phyloP scores from a whole-genome alignment of 2,797 vertebrate genomes.

The Sebastes iracundus region DNA sequence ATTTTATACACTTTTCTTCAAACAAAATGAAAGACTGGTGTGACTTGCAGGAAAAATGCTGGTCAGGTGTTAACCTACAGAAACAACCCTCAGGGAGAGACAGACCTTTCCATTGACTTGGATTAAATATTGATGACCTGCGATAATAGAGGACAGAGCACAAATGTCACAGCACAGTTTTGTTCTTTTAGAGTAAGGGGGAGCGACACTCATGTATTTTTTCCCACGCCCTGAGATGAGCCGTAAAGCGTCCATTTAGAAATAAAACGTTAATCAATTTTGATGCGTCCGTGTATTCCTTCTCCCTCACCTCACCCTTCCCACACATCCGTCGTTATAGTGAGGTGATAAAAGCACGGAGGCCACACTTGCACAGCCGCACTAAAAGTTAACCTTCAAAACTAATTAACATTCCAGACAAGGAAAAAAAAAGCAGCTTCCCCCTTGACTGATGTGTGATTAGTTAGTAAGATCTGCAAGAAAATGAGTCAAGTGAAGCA shows the following conservation, averaged over 20 bases:
- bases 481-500: conserved; percentile 25
- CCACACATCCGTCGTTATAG: neutral
- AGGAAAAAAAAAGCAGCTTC: neutral
- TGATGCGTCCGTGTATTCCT: neutral
- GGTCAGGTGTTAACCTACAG: conserved; percentile 21
- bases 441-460: conserved; percentile 26
- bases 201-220: conserved; percentile 12
- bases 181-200: conserved; percentile 3
- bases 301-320: neutral
- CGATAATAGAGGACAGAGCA: conserved; percentile 37
- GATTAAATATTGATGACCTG: conserved; percentile 62
- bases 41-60: conserved; percentile 16
- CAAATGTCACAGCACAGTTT: conserved; percentile 28
- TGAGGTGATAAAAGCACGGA: neutral
- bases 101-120: conserved; percentile 55
- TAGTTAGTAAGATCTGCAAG: conserved; percentile 41
- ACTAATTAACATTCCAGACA: conserved; percentile 45
- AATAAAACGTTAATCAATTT: conserved; percentile 26
- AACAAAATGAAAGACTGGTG: neutral
- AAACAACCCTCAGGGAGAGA: neutral
- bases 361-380: conserved; percentile 2
- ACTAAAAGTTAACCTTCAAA: conserved; percentile 60
- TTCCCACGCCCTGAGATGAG: neutral
- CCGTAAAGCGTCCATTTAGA: conserved; percentile 6
- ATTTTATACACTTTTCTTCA: neutral